Percentiles rank a stretch among this genome's conserved stretches.
phyloP scores from a whole-genome alignment of 1,140 invertebrate genomes.

The Antheraea mylitta region DNA sequence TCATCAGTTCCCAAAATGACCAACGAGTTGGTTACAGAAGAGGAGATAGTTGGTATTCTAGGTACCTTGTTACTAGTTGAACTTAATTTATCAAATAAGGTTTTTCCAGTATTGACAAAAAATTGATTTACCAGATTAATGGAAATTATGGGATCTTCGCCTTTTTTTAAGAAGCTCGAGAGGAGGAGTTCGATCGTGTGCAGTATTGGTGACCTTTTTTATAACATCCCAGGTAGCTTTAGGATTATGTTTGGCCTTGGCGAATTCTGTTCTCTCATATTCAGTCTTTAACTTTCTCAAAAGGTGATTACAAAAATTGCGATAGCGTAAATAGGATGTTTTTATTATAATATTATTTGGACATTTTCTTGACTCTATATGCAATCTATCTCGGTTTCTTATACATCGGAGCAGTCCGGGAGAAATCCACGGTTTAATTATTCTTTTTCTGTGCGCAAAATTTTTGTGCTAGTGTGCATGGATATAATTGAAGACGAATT shows the following conservation, averaged over 20 bases:
- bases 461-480: not conserved
- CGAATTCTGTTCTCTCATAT: slow-evolving; percentile 3
- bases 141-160: not conserved
- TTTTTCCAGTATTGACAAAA: not conserved
- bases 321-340: not conserved
- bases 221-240: slow-evolving; percentile 3
- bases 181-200: not conserved
- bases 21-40: not conserved
- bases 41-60: too few relatives aligned
- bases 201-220: too few relatives aligned
- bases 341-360: not conserved
- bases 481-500: not conserved
- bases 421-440: slow-evolving; percentile 5
- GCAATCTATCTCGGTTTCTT: not conserved
- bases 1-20: not conserved
- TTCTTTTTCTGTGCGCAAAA: not conserved
- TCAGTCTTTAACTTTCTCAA: slow-evolving; percentile 1
- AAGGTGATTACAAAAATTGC: not conserved
- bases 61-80: not conserved
- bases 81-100: not conserved
- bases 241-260: not conserved
- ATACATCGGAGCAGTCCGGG: not conserved
- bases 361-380: not conserved
- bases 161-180: not conserved
- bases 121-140: not conserved